A percentile compares a stretch with the other conserved stretches of the same genome.
phyloP scores from a whole-genome alignment of 1,140 invertebrate genomes.

The Sinella curviseta region DNA sequence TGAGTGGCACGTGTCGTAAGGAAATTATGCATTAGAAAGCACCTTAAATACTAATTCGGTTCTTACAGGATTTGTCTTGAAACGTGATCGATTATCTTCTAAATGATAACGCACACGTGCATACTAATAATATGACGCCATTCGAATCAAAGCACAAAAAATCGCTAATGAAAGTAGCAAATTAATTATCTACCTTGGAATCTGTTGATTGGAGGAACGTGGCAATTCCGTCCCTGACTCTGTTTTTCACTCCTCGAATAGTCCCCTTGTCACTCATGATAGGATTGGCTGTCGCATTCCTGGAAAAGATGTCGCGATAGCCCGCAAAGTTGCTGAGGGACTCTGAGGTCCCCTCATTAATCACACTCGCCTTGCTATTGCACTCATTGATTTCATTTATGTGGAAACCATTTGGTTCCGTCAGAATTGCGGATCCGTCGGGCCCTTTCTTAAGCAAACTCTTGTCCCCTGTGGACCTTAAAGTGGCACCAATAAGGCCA shows the following conservation, averaged over 20 bases:
- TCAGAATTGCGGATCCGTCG: not conserved
- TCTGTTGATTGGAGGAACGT: constrained; percentile 83
- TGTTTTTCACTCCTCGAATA: constrained; percentile 87
- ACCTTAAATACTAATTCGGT: too few species aligned
- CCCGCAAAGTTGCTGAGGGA: constrained; percentile 66
- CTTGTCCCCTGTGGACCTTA: not conserved
- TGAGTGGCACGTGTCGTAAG: too few species aligned
- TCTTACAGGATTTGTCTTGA: not conserved
- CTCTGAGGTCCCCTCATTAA: constrained; percentile 55
- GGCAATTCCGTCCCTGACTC: constrained; percentile 88
- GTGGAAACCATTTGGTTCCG: constrained; percentile 62
- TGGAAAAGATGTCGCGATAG: constrained; percentile 71
- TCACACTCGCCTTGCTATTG: constrained; percentile 56
- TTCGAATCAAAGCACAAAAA: not conserved
- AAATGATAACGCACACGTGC: not conserved
- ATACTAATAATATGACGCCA: not conserved
- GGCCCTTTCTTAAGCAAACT: not conserved
- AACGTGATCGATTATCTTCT: not conserved
- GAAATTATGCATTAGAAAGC: too few species aligned
- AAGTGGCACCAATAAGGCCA: too few species aligned
- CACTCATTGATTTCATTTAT: constrained; percentile 70
- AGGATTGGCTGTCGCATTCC: constrained; percentile 56
- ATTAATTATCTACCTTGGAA: constrained; percentile 62
- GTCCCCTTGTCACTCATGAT: constrained; percentile 84
- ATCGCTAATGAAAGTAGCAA: not conserved